phyloP scores from a whole-genome alignment of 2,888 invertebrate genomes.

The Xestia xanthographa region DNA sequence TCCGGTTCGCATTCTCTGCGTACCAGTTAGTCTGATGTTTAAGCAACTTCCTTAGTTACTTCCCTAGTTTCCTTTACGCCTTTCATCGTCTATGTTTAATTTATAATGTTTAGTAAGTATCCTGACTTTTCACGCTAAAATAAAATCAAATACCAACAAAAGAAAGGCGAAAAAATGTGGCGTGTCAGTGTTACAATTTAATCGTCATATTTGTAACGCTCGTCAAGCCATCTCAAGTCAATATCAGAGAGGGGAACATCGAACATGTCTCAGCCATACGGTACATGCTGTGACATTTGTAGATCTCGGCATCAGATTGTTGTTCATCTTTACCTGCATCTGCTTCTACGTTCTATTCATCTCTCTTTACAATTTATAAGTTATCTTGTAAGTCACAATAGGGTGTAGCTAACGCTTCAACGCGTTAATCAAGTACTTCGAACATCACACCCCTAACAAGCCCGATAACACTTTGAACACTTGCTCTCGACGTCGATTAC shows the following conservation, averaged over 20 bases:
- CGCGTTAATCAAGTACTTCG: background rate
- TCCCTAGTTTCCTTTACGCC: background rate
- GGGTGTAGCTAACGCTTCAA: background rate
- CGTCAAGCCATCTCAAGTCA: constrained; percentile 45
- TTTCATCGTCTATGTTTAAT: background rate
- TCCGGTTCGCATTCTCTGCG: too few species aligned
- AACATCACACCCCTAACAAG: background rate
- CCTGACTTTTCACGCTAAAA: background rate
- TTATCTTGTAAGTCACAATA: background rate
- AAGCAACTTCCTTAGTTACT: too few species aligned
- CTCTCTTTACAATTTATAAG: background rate
- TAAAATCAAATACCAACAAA: background rate
- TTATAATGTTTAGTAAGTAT: background rate
- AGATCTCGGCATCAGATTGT: background rate
- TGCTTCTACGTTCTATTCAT: background rate
- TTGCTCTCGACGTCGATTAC: background rate
- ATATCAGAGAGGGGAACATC: background rate
- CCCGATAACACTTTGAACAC: background rate
- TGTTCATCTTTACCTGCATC: background rate
- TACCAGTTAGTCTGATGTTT: background rate
- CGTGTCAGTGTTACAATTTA: constrained; percentile 23
- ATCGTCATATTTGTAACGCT: constrained; percentile 53
- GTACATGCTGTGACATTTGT: background rate
- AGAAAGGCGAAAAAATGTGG: constrained; percentile 33
- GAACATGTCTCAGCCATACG: background rate